These are phyloP conservation scores for Laspeyria flexula DNA, from an alignment of 2,888 invertebrate species.

Conservation along the genomic window DNA sequence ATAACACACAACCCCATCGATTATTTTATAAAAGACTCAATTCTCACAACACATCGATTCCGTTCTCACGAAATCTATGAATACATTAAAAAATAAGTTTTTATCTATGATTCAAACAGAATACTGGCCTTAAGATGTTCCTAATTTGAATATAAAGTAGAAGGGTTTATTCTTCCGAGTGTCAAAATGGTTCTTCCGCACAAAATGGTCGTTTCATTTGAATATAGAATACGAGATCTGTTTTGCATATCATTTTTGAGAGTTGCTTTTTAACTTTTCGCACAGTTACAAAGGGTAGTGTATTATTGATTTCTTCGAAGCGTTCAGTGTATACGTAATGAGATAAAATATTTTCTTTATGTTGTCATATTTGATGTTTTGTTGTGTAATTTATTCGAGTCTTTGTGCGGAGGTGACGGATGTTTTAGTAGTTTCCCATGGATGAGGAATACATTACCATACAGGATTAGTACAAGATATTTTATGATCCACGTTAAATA, in stretches of 20 bases:
- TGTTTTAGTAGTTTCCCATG: constrained; percentile 47
- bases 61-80: constrained; percentile 69
- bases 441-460: constrained; percentile 26
- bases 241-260: constrained; percentile 75
- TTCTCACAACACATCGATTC: constrained; percentile 43
- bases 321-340: constrained; percentile 75
- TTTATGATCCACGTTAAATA: constrained; percentile 7
- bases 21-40: constrained; percentile 71
- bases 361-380: constrained; percentile 77
- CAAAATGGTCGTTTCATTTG: constrained; percentile 74
- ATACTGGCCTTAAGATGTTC: constrained; percentile 71
- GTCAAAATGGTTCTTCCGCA: constrained; percentile 84
- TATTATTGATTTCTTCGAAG: constrained; percentile 51
- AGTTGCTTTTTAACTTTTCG: constrained; percentile 64
- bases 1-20: constrained; percentile 77
- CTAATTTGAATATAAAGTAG: constrained; percentile 80
- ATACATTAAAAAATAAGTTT: constrained; percentile 74
- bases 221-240: constrained; percentile 74
- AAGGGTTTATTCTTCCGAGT: constrained; percentile 78
- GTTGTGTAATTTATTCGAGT: constrained; percentile 63
- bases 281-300: constrained; percentile 63
- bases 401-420: constrained; percentile 61
- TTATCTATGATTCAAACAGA: constrained; percentile 68
- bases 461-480: background rate
- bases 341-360: constrained; percentile 82